Conservation (phyloP, 2,888 invertebrate genomes). For the Nineta flava region DNA sequence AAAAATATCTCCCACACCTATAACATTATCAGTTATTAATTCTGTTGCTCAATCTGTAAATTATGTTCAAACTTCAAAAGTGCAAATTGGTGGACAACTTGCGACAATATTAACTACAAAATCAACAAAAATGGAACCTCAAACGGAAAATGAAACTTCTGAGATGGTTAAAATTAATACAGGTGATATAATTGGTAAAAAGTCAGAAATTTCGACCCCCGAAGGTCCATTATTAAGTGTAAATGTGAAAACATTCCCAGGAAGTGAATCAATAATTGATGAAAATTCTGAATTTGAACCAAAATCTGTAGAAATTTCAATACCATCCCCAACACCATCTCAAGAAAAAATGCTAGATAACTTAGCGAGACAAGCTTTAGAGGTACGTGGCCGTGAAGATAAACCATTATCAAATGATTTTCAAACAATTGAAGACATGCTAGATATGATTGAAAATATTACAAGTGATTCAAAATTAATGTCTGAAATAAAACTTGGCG, state of each 20-base stretch:
- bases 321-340: conserved; percentile 47
- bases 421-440: conserved; percentile 51
- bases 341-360: conserved; percentile 47
- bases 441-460: conserved; percentile 53
- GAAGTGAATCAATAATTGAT: conserved; percentile 38
- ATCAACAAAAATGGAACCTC: neutral
- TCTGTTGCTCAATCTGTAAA: neutral
- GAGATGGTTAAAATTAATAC: neutral
- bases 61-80: neutral
- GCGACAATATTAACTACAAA: neutral
- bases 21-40: neutral
- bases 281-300: conserved; percentile 39
- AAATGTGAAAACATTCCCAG: conserved; percentile 35
- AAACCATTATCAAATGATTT: conserved; percentile 33
- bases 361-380: conserved; percentile 41
- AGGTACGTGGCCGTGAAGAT: conserved; percentile 32
- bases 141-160: neutral
- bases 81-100: neutral
- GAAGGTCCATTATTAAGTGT: conserved; percentile 22
- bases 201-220: conserved; percentile 11
- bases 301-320: conserved; percentile 48
- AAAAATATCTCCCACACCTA: neutral
- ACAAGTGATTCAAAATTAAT: conserved; percentile 16
- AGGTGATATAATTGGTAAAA: neutral
- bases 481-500: conserved; percentile 4